These are phyloP conservation scores for Ceratitis capitata DNA, from an alignment of 1,140 invertebrate genomes.

Conservation along the genomic window DNA sequence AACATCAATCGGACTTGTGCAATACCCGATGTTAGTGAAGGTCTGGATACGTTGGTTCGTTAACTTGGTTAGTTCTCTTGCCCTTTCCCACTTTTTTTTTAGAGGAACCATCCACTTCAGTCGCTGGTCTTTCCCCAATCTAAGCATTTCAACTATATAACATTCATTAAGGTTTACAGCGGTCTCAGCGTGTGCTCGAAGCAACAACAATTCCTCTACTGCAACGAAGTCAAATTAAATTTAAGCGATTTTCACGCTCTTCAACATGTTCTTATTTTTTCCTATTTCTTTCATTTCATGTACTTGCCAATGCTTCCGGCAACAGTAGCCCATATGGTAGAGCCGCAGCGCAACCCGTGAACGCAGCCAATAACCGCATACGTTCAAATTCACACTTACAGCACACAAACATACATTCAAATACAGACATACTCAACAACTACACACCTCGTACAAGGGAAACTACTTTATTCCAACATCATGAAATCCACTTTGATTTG, in stretches of 20 bases:
- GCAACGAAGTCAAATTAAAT: background rate
- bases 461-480: slow-evolving; percentile 36
- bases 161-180: too few relatives aligned
- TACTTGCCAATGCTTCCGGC: background rate
- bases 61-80: too few relatives aligned
- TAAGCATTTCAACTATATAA: too few relatives aligned
- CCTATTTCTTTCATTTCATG: background rate
- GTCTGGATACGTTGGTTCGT: too few relatives aligned
- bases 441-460: background rate
- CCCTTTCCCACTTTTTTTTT: too few relatives aligned
- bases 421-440: background rate
- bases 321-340: slow-evolving; percentile 1
- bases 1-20: too few relatives aligned
- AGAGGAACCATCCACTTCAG: too few relatives aligned
- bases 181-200: too few relatives aligned
- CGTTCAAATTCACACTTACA: background rate
- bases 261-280: background rate
- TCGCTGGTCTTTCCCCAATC: too few relatives aligned
- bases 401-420: background rate
- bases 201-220: background rate
- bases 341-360: background rate
- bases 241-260: background rate
- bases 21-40: too few relatives aligned
- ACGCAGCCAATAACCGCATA: slow-evolving; percentile 1
- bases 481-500: slow-evolving; percentile 59